Conservation (phyloP, 2,797 vertebrate species). For the Eulemur mongoz region DNA sequence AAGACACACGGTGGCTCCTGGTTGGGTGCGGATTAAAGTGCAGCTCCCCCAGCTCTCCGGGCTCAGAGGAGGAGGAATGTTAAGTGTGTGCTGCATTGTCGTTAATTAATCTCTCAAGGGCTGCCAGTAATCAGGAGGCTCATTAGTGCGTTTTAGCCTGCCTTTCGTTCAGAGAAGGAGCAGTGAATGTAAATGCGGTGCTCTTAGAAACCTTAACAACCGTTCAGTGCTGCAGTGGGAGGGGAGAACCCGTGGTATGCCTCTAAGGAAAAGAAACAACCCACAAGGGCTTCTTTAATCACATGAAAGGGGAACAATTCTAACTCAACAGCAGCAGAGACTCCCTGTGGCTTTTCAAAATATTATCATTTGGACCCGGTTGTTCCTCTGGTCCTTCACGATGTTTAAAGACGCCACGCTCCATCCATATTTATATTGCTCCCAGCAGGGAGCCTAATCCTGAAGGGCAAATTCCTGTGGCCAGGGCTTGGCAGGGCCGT, state of each 20-base stretch:
- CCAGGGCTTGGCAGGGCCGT: neutral
- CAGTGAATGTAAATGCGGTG: neutral
- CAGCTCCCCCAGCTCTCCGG: neutral
- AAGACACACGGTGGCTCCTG: neutral
- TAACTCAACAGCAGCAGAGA: constrained; percentile 22
- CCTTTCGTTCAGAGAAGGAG: constrained; percentile 47
- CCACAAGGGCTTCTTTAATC: constrained; percentile 65
- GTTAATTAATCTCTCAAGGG: constrained; percentile 74
- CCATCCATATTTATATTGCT: constrained; percentile 47
- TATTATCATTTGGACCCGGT: constrained; percentile 56
- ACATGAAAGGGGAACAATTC: constrained; percentile 35
- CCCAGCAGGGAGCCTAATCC: constrained; percentile 29
- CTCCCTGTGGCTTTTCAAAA: constrained; percentile 73
- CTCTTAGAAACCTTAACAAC: constrained; percentile 45
- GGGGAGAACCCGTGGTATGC: neutral
- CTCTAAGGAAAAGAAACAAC: constrained; percentile 54
- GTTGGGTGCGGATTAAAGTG: neutral
- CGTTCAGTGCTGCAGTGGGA: neutral
- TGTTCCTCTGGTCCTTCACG: neutral
- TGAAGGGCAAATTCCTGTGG: neutral
- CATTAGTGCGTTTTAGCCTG: constrained; percentile 39
- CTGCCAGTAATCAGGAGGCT: constrained; percentile 58
- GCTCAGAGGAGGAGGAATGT: neutral
- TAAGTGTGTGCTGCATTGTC: neutral
- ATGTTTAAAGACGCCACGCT: constrained; percentile 44